Evolutionary conservation across 2,888 invertebrate genomes (phyloP), one percentile per base, ranked within the genome.

Genomic region (Orthosia cruda): DNA sequence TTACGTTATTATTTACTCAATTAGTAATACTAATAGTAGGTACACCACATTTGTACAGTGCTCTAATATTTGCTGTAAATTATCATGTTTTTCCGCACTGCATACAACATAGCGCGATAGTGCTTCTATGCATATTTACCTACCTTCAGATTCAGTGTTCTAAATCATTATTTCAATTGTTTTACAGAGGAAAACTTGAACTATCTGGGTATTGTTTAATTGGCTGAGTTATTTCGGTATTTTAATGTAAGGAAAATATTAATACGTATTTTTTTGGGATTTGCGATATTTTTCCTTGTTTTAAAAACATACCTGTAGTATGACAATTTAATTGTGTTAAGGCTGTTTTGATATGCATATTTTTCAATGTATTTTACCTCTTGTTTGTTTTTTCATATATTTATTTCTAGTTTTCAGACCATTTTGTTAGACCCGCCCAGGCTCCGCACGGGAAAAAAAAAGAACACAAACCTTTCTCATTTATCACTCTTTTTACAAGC

Each of bases 1-100:
- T 81, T 74, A 81, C 76, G 68, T 75, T 75, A 84, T 65, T 75
- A 81, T 81, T 85, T 71, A 32, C 18, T 20, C 52, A 55, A 67
- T 84, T 73, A 68, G 47, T 72, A 71, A 40, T 18, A 65, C 45
- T 18, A 32, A 81, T 59, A 80, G 49, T 77, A 62, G 47, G 20
- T 20, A 26, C 32, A n/a, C 47, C n/a, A 32, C 32, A 59, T 80
- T 58, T 67, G 50, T 54, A 61, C 12, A 26, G 9, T 20, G 54
- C 15, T 65, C 26, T 58, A 81, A 76, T 82, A 71, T 82, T 85
- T 65, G 71, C 65, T 52, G 3, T 1, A 52, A 4, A 57, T 55
- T 71, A 85, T 81, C 77, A 40, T 85, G 71, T 81, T 84, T 76
- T 70, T 50, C 81, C 67, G 70, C 50, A 20, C 23, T 11, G 67